phyloP scores from a whole-genome alignment of 2,797 vertebrate species.

The Lithobates sylvaticus region DNA sequence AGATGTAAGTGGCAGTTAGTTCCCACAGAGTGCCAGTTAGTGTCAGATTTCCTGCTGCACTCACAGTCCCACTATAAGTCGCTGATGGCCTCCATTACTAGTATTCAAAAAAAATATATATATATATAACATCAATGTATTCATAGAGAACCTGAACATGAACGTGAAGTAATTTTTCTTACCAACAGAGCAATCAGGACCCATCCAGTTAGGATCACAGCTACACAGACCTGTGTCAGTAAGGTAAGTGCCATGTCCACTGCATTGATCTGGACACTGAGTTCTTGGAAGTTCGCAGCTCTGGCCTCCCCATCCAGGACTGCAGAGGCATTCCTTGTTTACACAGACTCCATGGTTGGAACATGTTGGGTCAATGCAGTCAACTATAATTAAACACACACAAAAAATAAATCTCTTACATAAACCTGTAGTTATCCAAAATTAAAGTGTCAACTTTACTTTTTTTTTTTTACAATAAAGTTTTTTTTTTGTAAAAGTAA shows the following conservation, averaged over 20 bases:
- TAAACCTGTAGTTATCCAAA: too few species aligned
- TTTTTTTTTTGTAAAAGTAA: too few species aligned
- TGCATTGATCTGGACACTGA: slow-evolving; percentile 97
- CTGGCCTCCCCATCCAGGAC: slow-evolving; percentile 95
- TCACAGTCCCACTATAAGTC: too few species aligned
- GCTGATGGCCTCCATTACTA: too few species aligned
- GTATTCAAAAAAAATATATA: too few species aligned
- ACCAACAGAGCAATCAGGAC: slow-evolving; percentile 97
- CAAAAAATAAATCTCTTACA: not conserved
- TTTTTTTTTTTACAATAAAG: too few species aligned
- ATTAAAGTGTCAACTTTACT: too few species aligned
- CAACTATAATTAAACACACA: slow-evolving; percentile 78
- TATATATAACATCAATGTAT: not conserved
- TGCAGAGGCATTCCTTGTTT: slow-evolving; percentile 95
- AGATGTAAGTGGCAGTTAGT: too few species aligned
- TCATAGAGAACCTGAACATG: not conserved
- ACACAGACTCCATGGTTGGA: slow-evolving; percentile 96
- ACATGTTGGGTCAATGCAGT: slow-evolving; percentile 95
- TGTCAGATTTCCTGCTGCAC: too few species aligned
- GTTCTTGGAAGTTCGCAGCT: slow-evolving; percentile 92
- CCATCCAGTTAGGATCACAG: slow-evolving; percentile 99
- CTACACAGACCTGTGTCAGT: slow-evolving; percentile 94
- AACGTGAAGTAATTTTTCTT: slow-evolving; percentile 65
- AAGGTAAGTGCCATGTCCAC: slow-evolving; percentile 96
- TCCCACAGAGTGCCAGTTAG: too few species aligned